A percentile compares a stretch with the other conserved stretches of the same genome.
These are phyloP conservation scores for Ernsta delagoae DNA, from an alignment of 2,888 invertebrate genomes.

Conservation along the genomic window DNA sequence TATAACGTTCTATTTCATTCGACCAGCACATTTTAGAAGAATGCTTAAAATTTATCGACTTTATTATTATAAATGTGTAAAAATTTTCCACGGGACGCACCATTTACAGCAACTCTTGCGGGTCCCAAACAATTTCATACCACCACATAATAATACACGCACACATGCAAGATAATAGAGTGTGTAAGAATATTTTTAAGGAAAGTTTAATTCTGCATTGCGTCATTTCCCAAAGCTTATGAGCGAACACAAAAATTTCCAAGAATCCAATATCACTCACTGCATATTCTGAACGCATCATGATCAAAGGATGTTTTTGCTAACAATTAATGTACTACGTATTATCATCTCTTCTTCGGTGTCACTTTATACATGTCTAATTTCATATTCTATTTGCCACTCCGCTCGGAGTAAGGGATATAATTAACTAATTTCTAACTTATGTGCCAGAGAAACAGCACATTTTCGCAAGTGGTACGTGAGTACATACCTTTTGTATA, in stretches of 20 bases:
- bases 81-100: constrained; percentile 65
- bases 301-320: constrained; percentile 15
- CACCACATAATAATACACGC: constrained; percentile 47
- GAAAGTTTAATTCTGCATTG: constrained; percentile 68
- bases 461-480: constrained; percentile 68
- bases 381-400: constrained; percentile 72
- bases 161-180: constrained; percentile 48
- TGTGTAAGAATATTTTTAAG: constrained; percentile 54
- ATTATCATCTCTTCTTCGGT: constrained; percentile 54
- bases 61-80: constrained; percentile 64
- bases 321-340: constrained; percentile 46
- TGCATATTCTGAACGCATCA: background rate
- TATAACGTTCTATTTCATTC: constrained; percentile 66
- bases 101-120: constrained; percentile 59
- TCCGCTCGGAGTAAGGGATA: constrained; percentile 66
- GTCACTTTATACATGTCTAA: constrained; percentile 63
- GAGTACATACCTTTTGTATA: constrained; percentile 80
- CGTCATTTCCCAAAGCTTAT: constrained; percentile 58
- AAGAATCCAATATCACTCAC: constrained; percentile 44
- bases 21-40: constrained; percentile 62
- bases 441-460: constrained; percentile 64
- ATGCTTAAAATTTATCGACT: constrained; percentile 64
- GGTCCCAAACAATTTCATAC: constrained; percentile 57
- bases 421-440: constrained; percentile 78
- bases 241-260: constrained; percentile 50